Base-by-base conservation (phyloP, 2,888 invertebrate species). In the Pristionchus fissidentatus region DNA sequence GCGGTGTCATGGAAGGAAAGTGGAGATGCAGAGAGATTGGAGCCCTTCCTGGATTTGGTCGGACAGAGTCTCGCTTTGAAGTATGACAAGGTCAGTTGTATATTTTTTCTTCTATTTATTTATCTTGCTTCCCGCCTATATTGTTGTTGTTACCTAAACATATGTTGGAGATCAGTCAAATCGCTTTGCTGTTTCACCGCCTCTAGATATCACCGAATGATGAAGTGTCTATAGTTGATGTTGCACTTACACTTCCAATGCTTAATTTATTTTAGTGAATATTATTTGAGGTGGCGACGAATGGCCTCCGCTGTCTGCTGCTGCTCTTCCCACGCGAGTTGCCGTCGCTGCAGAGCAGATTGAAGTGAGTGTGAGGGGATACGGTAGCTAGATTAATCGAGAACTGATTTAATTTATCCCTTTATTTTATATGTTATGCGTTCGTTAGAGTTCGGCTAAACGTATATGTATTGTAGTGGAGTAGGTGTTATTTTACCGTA, bases 11-110 rank as follows among this genome's bases (percentile, higher is more conserved):
- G 84, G 43, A 87, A 88, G 83, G 81, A 81, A 79, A 46, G 79
- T 84, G 82, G 87, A 85, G 84, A 85, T 85, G 35, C 77, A 35
- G 52, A 84, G 7, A 82, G 85, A 57, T 83, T 98, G 52, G 96
- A 98, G 93, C 96, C 97, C 0, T 94, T 97, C 88, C 94, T 97
- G 10, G 84, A 95, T 0, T 93, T 96, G 78, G 93, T 98, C 46
- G 94, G 94, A 0, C 95, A 96, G 87, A 95, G 96, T 52, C 93
- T 98, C 81, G 95, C 95, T 86, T 96, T 96, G 79, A 95, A 95
- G 88, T 95, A 97, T 92, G 92, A 91, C 19, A 95, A 96, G 93
- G 95, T 96, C 89, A 94, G 90, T 57, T n/a, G 10, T 29, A 15
- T 10, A 1, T 22, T 13, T 32, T 22, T 13, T 26, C 43, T 26